Percentiles rank a stretch among this genome's conserved stretches.
phyloP scores from a whole-genome alignment of 92 coral and sea anemone species.

The Plumapathes pennacea region DNA sequence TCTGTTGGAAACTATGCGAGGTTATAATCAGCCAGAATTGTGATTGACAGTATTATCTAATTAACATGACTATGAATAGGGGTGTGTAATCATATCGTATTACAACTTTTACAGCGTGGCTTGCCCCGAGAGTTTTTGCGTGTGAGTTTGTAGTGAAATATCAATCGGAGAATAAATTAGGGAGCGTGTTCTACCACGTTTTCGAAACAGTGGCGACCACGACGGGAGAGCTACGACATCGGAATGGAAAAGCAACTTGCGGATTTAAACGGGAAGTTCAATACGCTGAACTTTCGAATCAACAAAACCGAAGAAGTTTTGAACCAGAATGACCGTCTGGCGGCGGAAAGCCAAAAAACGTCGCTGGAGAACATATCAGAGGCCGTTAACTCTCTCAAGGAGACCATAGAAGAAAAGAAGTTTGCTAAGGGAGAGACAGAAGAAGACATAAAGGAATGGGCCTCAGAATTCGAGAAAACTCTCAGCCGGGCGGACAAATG shows the following conservation, averaged over 20 bases:
- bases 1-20: too few relatives aligned
- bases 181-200: too few relatives aligned
- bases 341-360: slow-evolving; percentile 38
- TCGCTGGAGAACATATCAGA: slow-evolving; percentile 27
- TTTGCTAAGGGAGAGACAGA: slow-evolving; percentile 49
- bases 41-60: too few relatives aligned
- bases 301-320: slow-evolving; percentile 52
- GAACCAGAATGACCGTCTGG: slow-evolving; percentile 39
- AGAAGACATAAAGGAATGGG: slow-evolving; percentile 50
- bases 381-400: slow-evolving; percentile 33
- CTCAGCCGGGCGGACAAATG: slow-evolving; percentile 26
- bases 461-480: not conserved
- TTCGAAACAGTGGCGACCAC: slow-evolving; percentile 70
- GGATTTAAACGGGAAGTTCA: slow-evolving; percentile 42
- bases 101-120: too few relatives aligned
- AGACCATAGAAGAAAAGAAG: slow-evolving; percentile 58
- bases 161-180: too few relatives aligned
- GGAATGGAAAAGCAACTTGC: slow-evolving; percentile 51
- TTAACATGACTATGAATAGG: too few relatives aligned
- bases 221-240: slow-evolving; percentile 22
- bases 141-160: too few relatives aligned
- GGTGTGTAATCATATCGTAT: too few relatives aligned
- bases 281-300: slow-evolving; percentile 44
- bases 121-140: too few relatives aligned
- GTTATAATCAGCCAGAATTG: too few relatives aligned